phyloP scores from a whole-genome alignment of 2,797 vertebrate species.

The Enteromius unitaeniatus region DNA sequence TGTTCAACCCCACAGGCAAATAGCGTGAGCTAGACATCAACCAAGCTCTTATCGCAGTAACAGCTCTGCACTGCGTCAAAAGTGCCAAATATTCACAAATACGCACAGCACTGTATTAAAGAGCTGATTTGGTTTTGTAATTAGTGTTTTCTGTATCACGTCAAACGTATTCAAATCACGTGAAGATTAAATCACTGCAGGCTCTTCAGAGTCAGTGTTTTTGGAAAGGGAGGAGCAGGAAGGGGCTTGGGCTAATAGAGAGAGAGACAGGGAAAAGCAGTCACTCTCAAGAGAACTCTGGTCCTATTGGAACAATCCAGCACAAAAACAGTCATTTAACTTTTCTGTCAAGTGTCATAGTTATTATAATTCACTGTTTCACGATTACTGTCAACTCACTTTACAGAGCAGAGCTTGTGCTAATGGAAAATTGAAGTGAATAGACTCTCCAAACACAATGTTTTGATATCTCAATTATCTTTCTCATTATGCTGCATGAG shows the following conservation, averaged over 20 bases:
- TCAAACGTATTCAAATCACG: constrained; percentile 63
- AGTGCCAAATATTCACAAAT: constrained; percentile 64
- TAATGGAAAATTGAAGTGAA: constrained; percentile 57
- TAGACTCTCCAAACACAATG: constrained; percentile 60
- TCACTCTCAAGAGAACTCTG: constrained; percentile 54
- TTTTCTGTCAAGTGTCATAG: constrained; percentile 57
- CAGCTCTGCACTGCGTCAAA: constrained; percentile 56
- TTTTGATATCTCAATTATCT: constrained; percentile 60
- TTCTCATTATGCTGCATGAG: constrained; percentile 59
- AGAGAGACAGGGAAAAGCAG: constrained; percentile 41
- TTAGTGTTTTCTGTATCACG: constrained; percentile 66
- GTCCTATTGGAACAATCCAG: constrained; percentile 59
- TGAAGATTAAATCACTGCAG: constrained; percentile 63
- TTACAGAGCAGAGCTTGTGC: constrained; percentile 55
- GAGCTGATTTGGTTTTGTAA: constrained; percentile 65
- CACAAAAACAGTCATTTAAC: constrained; percentile 62
- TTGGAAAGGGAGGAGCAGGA: background rate
- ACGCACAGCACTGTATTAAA: constrained; percentile 55
- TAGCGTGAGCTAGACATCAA: constrained; percentile 57
- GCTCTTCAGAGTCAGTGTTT: constrained; percentile 58
- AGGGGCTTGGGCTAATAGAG: constrained; percentile 22
- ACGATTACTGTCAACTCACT: constrained; percentile 63
- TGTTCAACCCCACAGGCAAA: constrained; percentile 57
- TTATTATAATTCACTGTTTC: constrained; percentile 59
- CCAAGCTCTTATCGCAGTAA: constrained; percentile 59